Conservation (phyloP, 1,140 invertebrate genomes). For the Trichonephila clavipes region DNA sequence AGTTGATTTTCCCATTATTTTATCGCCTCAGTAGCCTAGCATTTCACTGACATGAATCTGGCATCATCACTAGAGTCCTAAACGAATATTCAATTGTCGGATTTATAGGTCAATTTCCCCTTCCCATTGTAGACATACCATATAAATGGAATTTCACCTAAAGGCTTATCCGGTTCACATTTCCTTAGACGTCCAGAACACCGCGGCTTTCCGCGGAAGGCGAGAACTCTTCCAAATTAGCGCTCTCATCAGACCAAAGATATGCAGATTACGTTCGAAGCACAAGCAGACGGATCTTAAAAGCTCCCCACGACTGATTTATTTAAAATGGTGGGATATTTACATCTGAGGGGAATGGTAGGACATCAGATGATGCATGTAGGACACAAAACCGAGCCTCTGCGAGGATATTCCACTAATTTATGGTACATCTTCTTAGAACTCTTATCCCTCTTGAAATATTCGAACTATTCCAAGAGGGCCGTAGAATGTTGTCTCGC, state of each 20-base stretch:
- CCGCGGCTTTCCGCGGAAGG: neutral
- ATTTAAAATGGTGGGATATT: neutral
- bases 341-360: neutral
- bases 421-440: neutral
- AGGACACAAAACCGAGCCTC: neutral
- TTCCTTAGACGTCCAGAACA: neutral
- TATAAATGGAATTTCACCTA: neutral
- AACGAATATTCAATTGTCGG: neutral
- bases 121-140: too few species aligned
- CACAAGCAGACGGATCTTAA: neutral
- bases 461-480: neutral
- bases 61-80: neutral
- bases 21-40: too few species aligned
- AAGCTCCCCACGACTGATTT: neutral
- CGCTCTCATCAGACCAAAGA: neutral
- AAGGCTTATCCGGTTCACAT: neutral
- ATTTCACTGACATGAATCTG: too few species aligned
- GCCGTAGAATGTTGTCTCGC: too few species aligned
- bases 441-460: neutral
- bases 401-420: neutral
- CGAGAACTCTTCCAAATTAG: neutral
- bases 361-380: neutral
- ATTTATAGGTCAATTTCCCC: neutral
- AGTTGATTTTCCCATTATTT: too few species aligned
- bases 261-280: neutral